Percentiles rank a stretch among this genome's conserved stretches.
These are phyloP conservation scores for Lasius fuliginosus DNA, from an alignment of 2,888 invertebrate genomes.

Conservation along the genomic window DNA sequence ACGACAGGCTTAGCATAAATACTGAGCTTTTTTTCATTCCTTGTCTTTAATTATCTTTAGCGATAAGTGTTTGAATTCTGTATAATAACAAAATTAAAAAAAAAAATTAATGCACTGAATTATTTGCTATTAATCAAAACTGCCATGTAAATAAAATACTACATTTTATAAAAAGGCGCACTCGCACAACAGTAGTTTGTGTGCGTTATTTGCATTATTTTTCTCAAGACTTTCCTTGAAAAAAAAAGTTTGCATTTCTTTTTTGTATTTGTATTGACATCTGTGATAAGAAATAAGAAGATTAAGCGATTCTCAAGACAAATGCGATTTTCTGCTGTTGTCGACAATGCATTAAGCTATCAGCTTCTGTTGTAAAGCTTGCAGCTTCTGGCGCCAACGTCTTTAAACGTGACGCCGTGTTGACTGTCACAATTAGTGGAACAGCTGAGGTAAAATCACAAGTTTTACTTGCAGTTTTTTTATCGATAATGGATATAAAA, in stretches of 20 bases:
- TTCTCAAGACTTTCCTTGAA: not conserved
- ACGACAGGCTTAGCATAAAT: not conserved
- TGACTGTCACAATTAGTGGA: constrained; percentile 91
- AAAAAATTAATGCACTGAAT: not conserved
- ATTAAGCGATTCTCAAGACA: not conserved
- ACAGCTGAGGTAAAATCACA: constrained; percentile 90
- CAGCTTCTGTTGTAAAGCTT: not conserved
- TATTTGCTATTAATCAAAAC: not conserved
- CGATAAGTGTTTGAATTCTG: not conserved
- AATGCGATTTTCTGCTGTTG: not conserved
- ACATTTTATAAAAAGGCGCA: not conserved
- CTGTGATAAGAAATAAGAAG: not conserved
- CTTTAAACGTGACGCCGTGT: constrained; percentile 88
- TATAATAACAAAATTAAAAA: not conserved
- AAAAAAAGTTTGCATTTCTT: not conserved
- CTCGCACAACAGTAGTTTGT: not conserved
- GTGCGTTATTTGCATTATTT: not conserved
- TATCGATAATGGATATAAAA: constrained; percentile 88
- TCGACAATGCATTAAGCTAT: not conserved
- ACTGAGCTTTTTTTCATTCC: not conserved
- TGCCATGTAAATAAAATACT: not conserved
- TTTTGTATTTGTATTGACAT: not conserved
- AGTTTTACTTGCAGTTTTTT: constrained; percentile 89
- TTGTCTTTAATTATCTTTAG: not conserved
- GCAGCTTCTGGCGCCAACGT: not conserved